These are phyloP conservation scores for Minunthozetes semirufus DNA, from an alignment of 2,888 invertebrate genomes.

Conservation along the genomic window DNA sequence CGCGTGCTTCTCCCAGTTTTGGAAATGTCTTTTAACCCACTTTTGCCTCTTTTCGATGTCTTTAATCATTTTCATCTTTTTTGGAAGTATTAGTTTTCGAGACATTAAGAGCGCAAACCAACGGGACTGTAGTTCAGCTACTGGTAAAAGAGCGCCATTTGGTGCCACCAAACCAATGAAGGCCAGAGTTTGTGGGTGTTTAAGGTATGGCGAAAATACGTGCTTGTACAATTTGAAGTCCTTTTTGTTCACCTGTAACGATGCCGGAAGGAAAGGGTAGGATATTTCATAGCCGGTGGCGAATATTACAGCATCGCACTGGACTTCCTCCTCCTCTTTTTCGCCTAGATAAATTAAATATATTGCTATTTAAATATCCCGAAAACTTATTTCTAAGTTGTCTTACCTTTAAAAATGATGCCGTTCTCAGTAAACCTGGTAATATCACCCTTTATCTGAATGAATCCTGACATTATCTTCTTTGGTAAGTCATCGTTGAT, in stretches of 20 bases:
- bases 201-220: constrained; percentile 48
- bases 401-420: constrained; percentile 46
- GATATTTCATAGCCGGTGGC: constrained; percentile 49
- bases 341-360: constrained; percentile 45
- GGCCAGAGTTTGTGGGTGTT: constrained; percentile 47
- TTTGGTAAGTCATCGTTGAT: constrained; percentile 52
- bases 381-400: constrained; percentile 43
- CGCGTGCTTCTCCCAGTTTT: constrained; percentile 40
- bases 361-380: constrained; percentile 45
- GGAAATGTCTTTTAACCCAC: constrained; percentile 43
- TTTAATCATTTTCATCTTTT: constrained; percentile 45
- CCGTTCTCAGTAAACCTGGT: constrained; percentile 44
- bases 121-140: constrained; percentile 51
- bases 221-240: constrained; percentile 48
- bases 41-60: constrained; percentile 46
- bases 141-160: constrained; percentile 51
- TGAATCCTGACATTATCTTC: constrained; percentile 49
- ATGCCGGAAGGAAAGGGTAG: constrained; percentile 48
- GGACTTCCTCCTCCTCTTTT: constrained; percentile 42
- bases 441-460: constrained; percentile 48
- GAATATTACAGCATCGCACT: constrained; percentile 46
- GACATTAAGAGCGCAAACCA: constrained; percentile 49
- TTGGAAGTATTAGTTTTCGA: constrained; percentile 45
- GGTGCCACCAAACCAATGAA: constrained; percentile 51
- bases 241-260: constrained; percentile 46